Evolutionary conservation across 2,113 vertebrate species (phyloP).

Genomic region (Festucalex cinctus): DNA sequence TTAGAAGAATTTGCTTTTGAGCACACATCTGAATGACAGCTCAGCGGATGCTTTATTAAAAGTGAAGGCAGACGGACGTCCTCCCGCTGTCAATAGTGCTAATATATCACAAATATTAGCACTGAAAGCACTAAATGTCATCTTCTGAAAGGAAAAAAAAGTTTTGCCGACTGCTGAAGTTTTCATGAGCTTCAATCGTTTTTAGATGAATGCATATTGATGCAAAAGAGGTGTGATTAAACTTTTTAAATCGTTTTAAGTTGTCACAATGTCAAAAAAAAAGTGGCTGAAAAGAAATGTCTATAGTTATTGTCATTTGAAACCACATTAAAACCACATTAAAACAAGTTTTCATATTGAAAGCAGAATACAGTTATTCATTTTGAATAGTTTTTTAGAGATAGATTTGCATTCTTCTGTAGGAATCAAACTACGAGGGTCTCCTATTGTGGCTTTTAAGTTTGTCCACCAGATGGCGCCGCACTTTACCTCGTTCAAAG

Average conservation of each 20-base stretch:
- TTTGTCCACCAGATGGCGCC: no score
- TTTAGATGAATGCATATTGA: not conserved
- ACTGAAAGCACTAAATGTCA: slow-evolving; percentile 8
- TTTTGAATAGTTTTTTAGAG: no score
- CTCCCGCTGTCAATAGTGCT: slow-evolving; percentile 26
- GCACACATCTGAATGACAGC: slow-evolving; percentile 41
- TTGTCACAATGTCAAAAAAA: not conserved
- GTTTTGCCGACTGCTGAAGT: not conserved
- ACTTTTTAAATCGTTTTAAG: not conserved
- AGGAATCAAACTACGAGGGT: no score
- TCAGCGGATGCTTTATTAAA: slow-evolving; percentile 34
- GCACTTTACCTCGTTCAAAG: no score
- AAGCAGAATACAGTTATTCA: no score
- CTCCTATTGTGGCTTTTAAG: no score
- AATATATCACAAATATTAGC: slow-evolving; percentile 18
- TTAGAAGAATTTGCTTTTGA: slow-evolving; percentile 30
- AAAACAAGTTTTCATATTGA: no score
- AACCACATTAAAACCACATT: no score
- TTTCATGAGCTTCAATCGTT: not conserved
- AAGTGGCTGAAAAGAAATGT: no score
- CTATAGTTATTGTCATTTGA: no score
- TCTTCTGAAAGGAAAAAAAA: slow-evolving; percentile 15
- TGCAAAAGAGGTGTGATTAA: not conserved
- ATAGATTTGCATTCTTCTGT: no score
- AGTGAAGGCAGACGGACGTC: slow-evolving; percentile 10